A percentile compares a stretch with the other conserved stretches of the same genome.
These are phyloP conservation scores for Nicator chloris DNA, from an alignment of 2,113 vertebrate genomes.

Conservation along the genomic window DNA sequence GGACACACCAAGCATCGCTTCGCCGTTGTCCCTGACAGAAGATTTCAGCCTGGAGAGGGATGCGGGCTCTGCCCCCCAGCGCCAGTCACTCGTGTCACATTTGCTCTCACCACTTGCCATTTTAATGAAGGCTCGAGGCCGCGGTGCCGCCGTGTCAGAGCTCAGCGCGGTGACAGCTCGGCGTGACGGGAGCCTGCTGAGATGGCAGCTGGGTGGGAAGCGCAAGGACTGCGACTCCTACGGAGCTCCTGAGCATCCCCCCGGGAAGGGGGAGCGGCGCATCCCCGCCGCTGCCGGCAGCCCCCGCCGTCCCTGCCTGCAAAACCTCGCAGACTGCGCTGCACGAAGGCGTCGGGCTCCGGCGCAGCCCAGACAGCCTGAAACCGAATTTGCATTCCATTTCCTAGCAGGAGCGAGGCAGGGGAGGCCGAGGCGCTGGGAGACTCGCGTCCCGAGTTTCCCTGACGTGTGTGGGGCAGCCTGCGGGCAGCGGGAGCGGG, in stretches of 20 bases:
- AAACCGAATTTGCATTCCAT: background rate
- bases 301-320: background rate
- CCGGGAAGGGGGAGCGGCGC: background rate
- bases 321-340: background rate
- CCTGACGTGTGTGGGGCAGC: background rate
- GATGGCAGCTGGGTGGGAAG: slow-evolving; percentile 13
- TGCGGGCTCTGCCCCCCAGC: background rate
- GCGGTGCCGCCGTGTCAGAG: background rate
- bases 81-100: background rate
- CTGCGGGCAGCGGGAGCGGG: background rate
- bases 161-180: background rate
- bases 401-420: background rate
- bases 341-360: background rate
- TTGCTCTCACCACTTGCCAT: background rate
- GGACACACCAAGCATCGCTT: background rate
- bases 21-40: background rate
- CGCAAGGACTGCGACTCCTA: background rate
- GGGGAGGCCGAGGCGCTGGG: background rate
- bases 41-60: background rate
- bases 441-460: background rate
- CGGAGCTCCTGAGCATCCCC: background rate
- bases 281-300: background rate
- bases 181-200: background rate
- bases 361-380: background rate
- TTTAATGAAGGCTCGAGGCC: background rate